These are phyloP conservation scores for Palythoa grandis DNA, from an alignment of 92 coral and sea anemone genomes.

Conservation along the genomic window DNA sequence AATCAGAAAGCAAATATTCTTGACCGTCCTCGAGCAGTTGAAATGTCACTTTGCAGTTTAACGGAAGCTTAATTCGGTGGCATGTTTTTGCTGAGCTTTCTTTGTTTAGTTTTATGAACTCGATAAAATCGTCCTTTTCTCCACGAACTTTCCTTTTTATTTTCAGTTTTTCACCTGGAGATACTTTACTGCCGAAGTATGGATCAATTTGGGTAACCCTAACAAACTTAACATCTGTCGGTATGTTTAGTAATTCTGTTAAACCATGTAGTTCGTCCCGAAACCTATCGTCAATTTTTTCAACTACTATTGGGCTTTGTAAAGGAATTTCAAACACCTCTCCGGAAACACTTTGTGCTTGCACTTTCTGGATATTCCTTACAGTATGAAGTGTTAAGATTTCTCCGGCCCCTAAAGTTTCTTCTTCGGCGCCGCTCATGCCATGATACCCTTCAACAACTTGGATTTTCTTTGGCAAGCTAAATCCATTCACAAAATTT, in stretches of 20 bases:
- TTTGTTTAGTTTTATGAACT: slow-evolving; percentile 7
- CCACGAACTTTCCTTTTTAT: background rate
- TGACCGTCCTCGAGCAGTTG: background rate
- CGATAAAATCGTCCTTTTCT: slow-evolving; percentile 7
- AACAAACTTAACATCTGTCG: slow-evolving; percentile 3
- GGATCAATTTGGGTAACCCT: slow-evolving; percentile 12
- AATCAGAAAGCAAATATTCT: slow-evolving; percentile 12
- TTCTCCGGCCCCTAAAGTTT: slow-evolving; percentile 35
- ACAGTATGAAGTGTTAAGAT: slow-evolving; percentile 15
- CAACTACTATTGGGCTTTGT: slow-evolving; percentile 2
- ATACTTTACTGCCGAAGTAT: background rate
- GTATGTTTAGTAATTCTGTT: background rate
- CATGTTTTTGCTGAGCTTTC: background rate
- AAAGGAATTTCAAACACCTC: slow-evolving; percentile 34
- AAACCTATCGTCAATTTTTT: slow-evolving; percentile 18
- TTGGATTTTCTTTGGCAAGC: slow-evolving; percentile 9
- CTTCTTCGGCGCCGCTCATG: slow-evolving; percentile 18
- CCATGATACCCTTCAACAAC: slow-evolving; percentile 42
- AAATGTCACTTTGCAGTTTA: slow-evolving; percentile 17
- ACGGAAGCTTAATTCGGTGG: slow-evolving; percentile 4
- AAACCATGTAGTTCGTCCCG: background rate
- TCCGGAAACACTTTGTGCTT: slow-evolving; percentile 28
- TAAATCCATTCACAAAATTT: slow-evolving; percentile 4
- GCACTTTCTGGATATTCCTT: background rate
- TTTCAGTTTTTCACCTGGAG: slow-evolving; percentile 31